Evolutionary conservation across 2,797 vertebrate genomes (phyloP).

Genomic region (Cyclopterus lumpus): DNA sequence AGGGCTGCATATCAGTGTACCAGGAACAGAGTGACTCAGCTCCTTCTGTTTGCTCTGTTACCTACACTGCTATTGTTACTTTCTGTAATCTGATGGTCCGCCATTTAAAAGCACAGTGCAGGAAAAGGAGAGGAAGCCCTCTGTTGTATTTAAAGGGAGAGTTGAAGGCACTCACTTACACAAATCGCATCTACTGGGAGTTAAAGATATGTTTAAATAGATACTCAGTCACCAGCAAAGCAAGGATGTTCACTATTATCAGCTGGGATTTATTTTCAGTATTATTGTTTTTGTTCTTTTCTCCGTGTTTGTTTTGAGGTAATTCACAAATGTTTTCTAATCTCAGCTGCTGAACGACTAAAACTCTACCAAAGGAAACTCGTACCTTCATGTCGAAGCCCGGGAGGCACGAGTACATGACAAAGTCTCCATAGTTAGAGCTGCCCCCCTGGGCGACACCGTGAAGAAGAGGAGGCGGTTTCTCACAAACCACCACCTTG

Average conservation of each 20-base stretch:
- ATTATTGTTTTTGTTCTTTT: background rate
- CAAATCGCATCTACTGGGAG: background rate
- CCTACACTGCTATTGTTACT: conserved; percentile 44
- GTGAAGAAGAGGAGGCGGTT: conserved; percentile 84
- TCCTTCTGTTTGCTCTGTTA: conserved; percentile 18
- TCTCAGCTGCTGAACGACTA: background rate
- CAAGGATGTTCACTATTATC: background rate
- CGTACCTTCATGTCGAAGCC: conserved; percentile 93
- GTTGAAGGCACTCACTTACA: background rate
- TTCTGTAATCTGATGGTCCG: conserved; percentile 43
- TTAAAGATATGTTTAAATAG: background rate
- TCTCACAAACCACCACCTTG: conserved; percentile 86
- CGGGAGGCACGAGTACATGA: conserved; percentile 89
- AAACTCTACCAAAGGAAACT: background rate
- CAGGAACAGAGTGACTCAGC: conserved; percentile 55
- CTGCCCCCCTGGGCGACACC: conserved; percentile 86
- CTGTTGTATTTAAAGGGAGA: background rate
- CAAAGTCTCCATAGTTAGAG: conserved; percentile 86
- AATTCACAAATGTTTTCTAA: background rate
- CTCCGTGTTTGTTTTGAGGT: background rate
- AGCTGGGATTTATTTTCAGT: background rate
- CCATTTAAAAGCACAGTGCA: conserved; percentile 16
- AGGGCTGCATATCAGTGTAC: background rate
- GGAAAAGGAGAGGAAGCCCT: background rate
- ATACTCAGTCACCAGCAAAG: background rate